A percentile compares a stretch with the other conserved stretches of the same genome.
These are phyloP conservation scores for Littorina saxatilis DNA, from an alignment of 1,140 invertebrate genomes.

Conservation along the genomic window DNA sequence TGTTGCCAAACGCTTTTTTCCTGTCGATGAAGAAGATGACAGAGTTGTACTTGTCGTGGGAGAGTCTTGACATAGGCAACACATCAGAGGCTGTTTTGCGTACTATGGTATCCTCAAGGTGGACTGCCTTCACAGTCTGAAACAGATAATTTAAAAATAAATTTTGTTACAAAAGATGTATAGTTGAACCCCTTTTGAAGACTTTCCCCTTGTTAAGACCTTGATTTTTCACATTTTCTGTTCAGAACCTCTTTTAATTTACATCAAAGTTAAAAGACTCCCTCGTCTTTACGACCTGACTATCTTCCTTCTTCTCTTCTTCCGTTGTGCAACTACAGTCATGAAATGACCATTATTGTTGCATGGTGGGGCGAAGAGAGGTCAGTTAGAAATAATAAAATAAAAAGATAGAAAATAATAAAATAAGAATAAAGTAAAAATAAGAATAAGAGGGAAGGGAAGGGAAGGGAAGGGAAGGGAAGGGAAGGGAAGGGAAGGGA, in stretches of 20 bases:
- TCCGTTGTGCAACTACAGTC: not conserved
- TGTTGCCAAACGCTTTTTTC: slow-evolving; percentile 15
- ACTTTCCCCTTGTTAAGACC: too few relatives aligned
- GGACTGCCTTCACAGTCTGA: not conserved
- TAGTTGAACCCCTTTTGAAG: not conserved
- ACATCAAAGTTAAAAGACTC: not conserved
- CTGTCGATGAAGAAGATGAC: slow-evolving; percentile 27
- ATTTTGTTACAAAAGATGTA: not conserved
- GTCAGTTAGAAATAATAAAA: too few relatives aligned
- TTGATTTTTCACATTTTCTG: too few relatives aligned
- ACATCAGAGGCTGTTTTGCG: not conserved
- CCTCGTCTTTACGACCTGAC: too few relatives aligned
- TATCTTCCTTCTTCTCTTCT: not conserved
- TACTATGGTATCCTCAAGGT: slow-evolving; percentile 7
- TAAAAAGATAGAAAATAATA: too few relatives aligned
- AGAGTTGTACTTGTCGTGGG: slow-evolving; percentile 24
- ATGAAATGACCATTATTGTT: not conserved
- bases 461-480: too few relatives aligned
- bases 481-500: too few relatives aligned
- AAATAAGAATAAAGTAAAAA: too few relatives aligned
- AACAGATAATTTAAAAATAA: not conserved
- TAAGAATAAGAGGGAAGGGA: too few relatives aligned
- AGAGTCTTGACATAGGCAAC: slow-evolving; percentile 5
- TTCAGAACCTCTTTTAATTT: too few relatives aligned
- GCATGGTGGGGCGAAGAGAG: too few relatives aligned